phyloP scores from a whole-genome alignment of 2,888 invertebrate genomes.

The Cephus pygmeus region DNA sequence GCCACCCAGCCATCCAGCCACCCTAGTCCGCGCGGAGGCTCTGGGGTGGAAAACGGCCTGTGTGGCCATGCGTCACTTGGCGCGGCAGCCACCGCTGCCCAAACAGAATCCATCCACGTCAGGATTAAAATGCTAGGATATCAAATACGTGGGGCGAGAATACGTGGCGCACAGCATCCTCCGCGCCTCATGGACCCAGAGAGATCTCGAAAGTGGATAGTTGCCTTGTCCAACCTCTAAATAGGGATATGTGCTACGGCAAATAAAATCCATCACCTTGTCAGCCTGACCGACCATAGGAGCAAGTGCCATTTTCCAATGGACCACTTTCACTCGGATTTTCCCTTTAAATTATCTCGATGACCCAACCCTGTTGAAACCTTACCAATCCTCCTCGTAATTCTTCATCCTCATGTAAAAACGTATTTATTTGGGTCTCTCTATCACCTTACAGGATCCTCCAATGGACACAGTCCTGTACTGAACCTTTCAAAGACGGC shows the following conservation, averaged over 20 bases:
- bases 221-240: slow-evolving; percentile 37
- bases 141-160: slow-evolving; percentile 47
- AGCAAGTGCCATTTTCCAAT: no score
- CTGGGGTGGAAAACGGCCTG: slow-evolving; percentile 8
- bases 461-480: slow-evolving; percentile 91
- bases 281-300: slow-evolving; percentile 32
- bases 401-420: no score
- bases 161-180: slow-evolving; percentile 32
- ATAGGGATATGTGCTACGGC: slow-evolving; percentile 44
- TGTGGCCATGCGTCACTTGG: slow-evolving; percentile 38
- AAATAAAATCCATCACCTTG: slow-evolving; percentile 63
- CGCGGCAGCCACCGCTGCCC: slow-evolving; percentile 43
- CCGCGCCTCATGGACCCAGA: slow-evolving; percentile 25
- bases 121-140: slow-evolving; percentile 64
- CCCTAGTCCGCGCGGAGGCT: background rate
- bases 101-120: slow-evolving; percentile 66
- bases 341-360: no score
- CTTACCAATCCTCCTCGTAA: no score
- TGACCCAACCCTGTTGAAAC: no score
- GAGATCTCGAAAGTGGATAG: slow-evolving; percentile 43
- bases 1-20: no score
- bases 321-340: no score
- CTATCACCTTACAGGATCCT: slow-evolving; percentile 73
- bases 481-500: slow-evolving; percentile 91
- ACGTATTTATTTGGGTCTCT: no score